These are phyloP conservation scores for Beris chalybata DNA, from an alignment of 2,888 invertebrate species.

Conservation along the genomic window DNA sequence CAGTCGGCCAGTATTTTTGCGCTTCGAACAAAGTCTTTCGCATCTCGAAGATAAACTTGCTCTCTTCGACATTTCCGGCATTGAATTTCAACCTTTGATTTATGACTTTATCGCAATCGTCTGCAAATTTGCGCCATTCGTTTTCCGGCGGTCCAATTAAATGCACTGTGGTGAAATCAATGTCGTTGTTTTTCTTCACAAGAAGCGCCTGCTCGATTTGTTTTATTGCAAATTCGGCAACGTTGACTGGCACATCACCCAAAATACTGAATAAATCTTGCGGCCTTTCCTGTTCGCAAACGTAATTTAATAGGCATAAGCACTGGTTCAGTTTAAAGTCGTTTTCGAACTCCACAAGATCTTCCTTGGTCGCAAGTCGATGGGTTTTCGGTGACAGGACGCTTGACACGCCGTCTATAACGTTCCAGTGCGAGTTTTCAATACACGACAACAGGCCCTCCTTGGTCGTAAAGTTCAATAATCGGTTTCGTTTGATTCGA, in stretches of 20 bases:
- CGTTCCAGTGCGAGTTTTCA: conserved; percentile 51
- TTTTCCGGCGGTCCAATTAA: conserved; percentile 40
- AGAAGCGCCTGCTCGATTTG: conserved; percentile 69
- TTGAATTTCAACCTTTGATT: conserved; percentile 47
- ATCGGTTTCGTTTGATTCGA: conserved; percentile 47
- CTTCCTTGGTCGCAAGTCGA: conserved; percentile 47
- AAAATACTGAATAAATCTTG: neutral
- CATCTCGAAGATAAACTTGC: neutral
- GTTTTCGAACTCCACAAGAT: conserved; percentile 47
- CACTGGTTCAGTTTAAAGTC: conserved; percentile 82
- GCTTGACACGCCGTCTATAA: conserved; percentile 47
- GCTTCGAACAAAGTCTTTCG: conserved; percentile 1
- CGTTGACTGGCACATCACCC: neutral
- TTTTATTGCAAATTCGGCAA: conserved; percentile 68
- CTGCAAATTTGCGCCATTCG: conserved; percentile 45
- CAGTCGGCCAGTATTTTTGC: conserved; percentile 60
- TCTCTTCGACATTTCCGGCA: conserved; percentile 42
- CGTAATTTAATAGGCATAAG: conserved; percentile 70
- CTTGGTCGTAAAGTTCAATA: conserved; percentile 58
- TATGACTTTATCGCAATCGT: conserved; percentile 48
- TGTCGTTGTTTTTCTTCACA: conserved; percentile 65
- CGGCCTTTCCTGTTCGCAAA: conserved; percentile 44
- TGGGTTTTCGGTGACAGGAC: conserved; percentile 71
- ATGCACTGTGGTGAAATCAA: conserved; percentile 53
- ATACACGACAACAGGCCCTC: conserved; percentile 56